phyloP scores from a whole-genome alignment of 2,797 vertebrate genomes.

The Otus scops region DNA sequence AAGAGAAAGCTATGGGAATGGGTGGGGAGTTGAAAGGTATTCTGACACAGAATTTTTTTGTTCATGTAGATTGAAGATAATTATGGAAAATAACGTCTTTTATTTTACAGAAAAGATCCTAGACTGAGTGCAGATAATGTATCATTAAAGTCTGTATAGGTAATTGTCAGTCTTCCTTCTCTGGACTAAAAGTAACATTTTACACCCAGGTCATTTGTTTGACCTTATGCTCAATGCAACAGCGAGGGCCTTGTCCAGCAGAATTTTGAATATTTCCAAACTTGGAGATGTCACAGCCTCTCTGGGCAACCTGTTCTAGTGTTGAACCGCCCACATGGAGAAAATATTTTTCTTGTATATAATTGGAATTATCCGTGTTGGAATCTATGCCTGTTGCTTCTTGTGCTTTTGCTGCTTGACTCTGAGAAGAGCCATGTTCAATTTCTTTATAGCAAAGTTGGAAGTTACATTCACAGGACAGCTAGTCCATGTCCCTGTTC shows the following conservation, averaged over 20 bases:
- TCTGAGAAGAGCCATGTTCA: not conserved
- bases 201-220: not conserved
- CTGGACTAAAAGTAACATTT: not conserved
- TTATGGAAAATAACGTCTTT: not conserved
- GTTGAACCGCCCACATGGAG: rapidly evolving
- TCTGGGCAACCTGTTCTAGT: not conserved
- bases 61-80: not conserved
- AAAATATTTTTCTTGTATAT: not conserved
- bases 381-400: rapidly evolving
- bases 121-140: not conserved
- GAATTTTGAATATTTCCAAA: not conserved
- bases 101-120: not conserved
- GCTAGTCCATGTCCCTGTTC: not conserved
- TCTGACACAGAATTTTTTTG: not conserved
- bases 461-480: not conserved
- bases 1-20: not conserved
- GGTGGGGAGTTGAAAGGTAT: not conserved
- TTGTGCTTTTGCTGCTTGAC: not conserved
- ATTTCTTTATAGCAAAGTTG: not conserved
- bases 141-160: not conserved
- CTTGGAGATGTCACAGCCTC: not conserved
- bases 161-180: not conserved
- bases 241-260: not conserved
- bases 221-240: not conserved
- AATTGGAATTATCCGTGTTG: not conserved